Evolutionary conservation across 2,888 invertebrate genomes (phyloP), one percentile per base, ranked within the genome.

Genomic region (Drosophila eohydei): DNA sequence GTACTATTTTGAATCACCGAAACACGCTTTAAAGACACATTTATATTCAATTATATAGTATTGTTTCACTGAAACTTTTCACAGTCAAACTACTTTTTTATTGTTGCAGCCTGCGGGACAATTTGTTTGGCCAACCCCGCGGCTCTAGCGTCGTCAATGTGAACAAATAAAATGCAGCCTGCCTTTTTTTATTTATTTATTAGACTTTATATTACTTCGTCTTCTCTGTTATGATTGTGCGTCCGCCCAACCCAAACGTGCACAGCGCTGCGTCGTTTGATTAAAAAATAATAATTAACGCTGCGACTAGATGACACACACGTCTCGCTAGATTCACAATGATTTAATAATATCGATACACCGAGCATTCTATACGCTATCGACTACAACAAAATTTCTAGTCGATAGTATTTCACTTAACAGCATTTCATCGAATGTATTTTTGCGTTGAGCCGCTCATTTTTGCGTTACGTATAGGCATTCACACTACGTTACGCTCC

Each of bases 281-380:
- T 64, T 63, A 71, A 44, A 71, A 75, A 71, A 71, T 54, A 74
- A 85, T 65, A 82, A 82, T 82, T 86, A 85, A 78, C 76, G 65
- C 63, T 68, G 71, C 80, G 61, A 56, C 76, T 50, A 50, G 78
- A 82, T 82, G 82, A 82, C 82, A 82, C 82, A 85, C 85, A 70
- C 71, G 65, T 72, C 83, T 83, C 76, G 69, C 74, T 78, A 32
- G 56, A 56, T 44, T 71, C 52, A 57, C 70, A 71, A 62, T 70
- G 44, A 70, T 41, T 62, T n/a, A 44, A 55, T 68, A 12, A n/a
- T 44, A 69, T 68, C 69, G 69, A 68, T 69, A 40, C 5, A 21
- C 11, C 32, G 11, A 55, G 21, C 16, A 69, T 38, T 38, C 11
- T 26, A 16, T 11, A 7, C 5, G 16, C 21, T n/a, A 12, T 43